Conservation (phyloP, 2,797 vertebrate genomes). For the Myotis daubentonii region DNA sequence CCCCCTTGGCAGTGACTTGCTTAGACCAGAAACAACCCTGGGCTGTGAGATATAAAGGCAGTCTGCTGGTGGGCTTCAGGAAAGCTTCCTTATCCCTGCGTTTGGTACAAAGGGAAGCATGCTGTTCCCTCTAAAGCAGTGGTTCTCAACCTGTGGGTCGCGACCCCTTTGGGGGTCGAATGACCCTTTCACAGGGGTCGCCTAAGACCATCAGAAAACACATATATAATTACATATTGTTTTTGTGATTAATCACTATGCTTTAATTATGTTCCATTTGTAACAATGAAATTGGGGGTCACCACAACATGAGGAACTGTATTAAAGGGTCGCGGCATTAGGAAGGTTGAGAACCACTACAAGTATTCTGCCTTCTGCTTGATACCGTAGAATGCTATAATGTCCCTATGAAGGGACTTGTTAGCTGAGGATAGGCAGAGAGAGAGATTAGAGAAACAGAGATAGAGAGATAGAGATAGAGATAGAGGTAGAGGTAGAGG, state of each 20-base stretch:
- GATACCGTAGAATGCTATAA: not conserved
- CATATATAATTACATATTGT: too few species aligned
- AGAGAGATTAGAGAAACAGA: not conserved
- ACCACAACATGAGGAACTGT: too few species aligned
- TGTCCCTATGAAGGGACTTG: not conserved
- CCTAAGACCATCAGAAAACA: too few species aligned
- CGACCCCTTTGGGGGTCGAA: too few species aligned
- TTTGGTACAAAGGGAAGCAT: not conserved
- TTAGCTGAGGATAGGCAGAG: not conserved
- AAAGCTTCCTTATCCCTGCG: not conserved
- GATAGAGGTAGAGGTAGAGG: not conserved
- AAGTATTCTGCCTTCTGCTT: not conserved
- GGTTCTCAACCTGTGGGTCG: too few species aligned
- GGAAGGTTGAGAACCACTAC: too few species aligned
- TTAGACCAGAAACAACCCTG: not conserved
- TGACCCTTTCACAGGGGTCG: too few species aligned
- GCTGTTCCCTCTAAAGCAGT: not conserved
- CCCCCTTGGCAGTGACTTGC: not conserved
- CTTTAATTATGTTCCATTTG: too few species aligned
- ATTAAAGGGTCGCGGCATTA: too few species aligned
- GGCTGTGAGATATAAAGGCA: not conserved
- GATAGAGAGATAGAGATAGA: accelerated
- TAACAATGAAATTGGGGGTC: too few species aligned
- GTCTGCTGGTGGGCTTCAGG: not conserved
- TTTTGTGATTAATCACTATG: too few species aligned